phyloP scores from a whole-genome alignment of 2,797 vertebrate genomes.

The Danio kyathit region DNA sequence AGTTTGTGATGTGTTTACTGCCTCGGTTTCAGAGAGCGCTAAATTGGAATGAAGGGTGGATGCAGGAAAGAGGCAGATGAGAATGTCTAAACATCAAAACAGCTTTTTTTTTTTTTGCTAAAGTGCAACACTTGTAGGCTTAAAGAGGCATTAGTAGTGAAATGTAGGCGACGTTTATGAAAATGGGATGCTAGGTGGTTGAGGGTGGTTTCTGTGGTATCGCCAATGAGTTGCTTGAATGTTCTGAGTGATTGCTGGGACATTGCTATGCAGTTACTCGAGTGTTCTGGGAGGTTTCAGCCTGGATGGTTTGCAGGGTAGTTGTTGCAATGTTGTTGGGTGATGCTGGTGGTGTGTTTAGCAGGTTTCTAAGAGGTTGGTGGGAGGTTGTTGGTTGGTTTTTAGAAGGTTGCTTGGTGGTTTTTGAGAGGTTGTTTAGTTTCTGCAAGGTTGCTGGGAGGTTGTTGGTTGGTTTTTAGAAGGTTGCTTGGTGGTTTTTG shows the following conservation, averaged over 20 bases:
- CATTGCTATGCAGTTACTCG: too few species aligned
- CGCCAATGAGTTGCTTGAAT: not conserved
- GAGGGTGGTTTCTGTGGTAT: not conserved
- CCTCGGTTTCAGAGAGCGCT: not conserved
- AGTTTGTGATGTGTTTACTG: conserved; percentile 9
- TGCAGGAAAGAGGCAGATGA: not conserved
- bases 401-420: not conserved
- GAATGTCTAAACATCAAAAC: conserved; percentile 1
- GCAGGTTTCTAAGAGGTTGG: not conserved
- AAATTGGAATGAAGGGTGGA: conserved; percentile 1
- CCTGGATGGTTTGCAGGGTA: not conserved
- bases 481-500: too few species aligned
- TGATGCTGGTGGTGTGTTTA: too few species aligned
- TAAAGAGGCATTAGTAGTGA: not conserved
- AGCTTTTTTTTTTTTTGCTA: not conserved
- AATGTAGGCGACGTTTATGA: not conserved
- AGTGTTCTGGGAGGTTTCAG: too few species aligned
- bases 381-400: not conserved
- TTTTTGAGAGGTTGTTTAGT: too few species aligned
- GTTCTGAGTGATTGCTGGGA: not conserved
- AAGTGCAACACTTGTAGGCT: not conserved
- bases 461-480: too few species aligned
- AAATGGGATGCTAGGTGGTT: not conserved
- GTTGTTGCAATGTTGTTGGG: too few species aligned
- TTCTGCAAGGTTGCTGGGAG: too few species aligned